Base-by-base conservation (phyloP, 1,140 invertebrate species). In the Myzus persicae region DNA sequence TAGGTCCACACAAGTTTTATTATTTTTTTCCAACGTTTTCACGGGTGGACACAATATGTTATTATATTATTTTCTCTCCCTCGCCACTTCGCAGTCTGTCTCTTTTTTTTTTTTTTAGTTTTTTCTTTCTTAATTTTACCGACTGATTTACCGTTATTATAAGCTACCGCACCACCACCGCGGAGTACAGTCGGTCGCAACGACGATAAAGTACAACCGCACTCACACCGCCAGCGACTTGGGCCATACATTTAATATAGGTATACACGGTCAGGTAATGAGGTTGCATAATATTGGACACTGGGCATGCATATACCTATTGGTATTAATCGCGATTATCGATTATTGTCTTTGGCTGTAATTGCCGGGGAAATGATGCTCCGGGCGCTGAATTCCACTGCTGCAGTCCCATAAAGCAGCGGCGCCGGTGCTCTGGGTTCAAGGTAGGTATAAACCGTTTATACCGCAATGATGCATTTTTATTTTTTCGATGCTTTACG, bases 61-160 rank as follows among this genome's bases (percentile, higher is more conserved):
- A 46, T 67, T 76, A 76, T 76, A 76, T 76, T 76, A 76, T 88
- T 48, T 89, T 51, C 46, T 89, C 88, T 89, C 88, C 31, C 44
- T 46, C 31, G 7, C 31, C n/a, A 22, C 51, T 7, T 38, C n/a
- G 6, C 7, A 0, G 48, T 24, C 48, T 22, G 48, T 54, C 38
- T 20, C 5, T 51, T 36, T 22, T 22, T 88, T 18, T 88, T 24
- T 20, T 87, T n/a, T 20, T 46, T 85, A 2, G 42, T 85, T 87
- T 87, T 87, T 38, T 48, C 18, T 38, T 9, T 36, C 46, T 88
- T 48, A 26, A 31, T 44, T 88, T 36, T 36, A 48, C 51, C 54
- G 54, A 31, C 54, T 59, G 54, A 31, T 59, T 59, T 59, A n/a
- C 59, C 59, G 59, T 76, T 88, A 48, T 88, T 88, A 46, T 48